Evolutionary conservation across 2,888 invertebrate species (phyloP).

Genomic region (Andrena bucephala): DNA sequence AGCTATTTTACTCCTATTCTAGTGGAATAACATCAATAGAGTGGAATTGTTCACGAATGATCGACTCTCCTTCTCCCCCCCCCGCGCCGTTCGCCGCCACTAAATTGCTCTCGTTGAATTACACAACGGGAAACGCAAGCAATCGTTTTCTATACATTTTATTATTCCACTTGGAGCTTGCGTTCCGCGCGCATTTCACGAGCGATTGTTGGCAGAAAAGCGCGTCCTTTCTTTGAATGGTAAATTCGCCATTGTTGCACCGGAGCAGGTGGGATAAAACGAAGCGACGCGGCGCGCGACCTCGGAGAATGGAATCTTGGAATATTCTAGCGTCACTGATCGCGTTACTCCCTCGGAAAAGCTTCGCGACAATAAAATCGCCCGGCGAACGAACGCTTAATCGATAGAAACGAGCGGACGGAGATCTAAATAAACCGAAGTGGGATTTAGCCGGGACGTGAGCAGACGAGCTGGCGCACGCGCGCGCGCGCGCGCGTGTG

Average conservation of each 20-base stretch:
- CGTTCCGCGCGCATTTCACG: neutral
- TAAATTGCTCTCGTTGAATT: slow-evolving; percentile 28
- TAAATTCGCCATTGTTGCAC: slow-evolving; percentile 1
- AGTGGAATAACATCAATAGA: slow-evolving; percentile 49
- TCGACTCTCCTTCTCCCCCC: slow-evolving; percentile 19
- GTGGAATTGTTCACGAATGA: slow-evolving; percentile 47
- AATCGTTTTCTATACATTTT: neutral
- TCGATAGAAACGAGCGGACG: neutral
- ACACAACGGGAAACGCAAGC: slow-evolving; percentile 17
- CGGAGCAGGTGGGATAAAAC: neutral
- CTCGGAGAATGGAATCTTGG: neutral
- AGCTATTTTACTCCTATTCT: slow-evolving; percentile 43
- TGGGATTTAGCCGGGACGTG: slow-evolving; percentile 15
- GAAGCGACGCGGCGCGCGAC: neutral
- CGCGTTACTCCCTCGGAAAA: neutral
- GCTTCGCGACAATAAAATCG: slow-evolving; percentile 3
- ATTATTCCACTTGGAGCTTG: neutral
- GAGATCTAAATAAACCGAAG: slow-evolving; percentile 39
- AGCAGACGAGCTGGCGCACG: neutral
- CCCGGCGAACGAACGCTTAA: slow-evolving; percentile 9
- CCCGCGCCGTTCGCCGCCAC: neutral
- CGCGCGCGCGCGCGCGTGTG: no score
- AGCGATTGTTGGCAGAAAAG: neutral
- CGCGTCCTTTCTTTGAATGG: neutral
- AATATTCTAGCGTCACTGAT: neutral